These are phyloP conservation scores for Sebastes fasciatus DNA, from an alignment of 2,113 vertebrate genomes.

Conservation along the genomic window DNA sequence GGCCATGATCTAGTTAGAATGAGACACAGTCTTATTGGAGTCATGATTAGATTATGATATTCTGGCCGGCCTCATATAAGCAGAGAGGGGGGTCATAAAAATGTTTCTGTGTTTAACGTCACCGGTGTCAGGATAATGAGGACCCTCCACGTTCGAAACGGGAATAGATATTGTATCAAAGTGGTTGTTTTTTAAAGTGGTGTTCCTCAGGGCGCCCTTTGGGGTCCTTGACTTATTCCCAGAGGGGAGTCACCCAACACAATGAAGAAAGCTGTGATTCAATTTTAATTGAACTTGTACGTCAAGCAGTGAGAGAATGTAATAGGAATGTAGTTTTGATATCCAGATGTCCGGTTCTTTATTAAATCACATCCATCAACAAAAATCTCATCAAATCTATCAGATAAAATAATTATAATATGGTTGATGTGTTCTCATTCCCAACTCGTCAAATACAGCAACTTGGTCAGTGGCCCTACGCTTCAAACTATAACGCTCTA, in stretches of 20 bases:
- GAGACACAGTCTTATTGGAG: constrained; percentile 54
- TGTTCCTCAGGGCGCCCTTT: constrained; percentile 9
- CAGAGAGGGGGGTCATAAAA: constrained; percentile 36
- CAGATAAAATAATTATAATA: background rate
- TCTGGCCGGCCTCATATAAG: constrained; percentile 54
- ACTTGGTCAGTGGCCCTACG: background rate
- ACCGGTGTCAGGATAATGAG: constrained; percentile 33
- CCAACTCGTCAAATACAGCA: background rate
- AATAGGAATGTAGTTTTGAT: background rate
- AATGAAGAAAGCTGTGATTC: constrained; percentile 11
- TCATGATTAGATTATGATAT: constrained; percentile 61
- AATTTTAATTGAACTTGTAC: constrained; percentile 25
- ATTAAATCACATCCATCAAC: constrained; percentile 28
- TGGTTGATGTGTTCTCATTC: background rate
- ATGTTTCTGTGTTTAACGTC: constrained; percentile 42
- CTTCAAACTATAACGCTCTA: background rate
- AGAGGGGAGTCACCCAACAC: background rate
- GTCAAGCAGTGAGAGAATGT: background rate
- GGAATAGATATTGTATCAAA: background rate
- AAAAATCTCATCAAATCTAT: constrained; percentile 14
- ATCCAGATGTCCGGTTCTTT: constrained; percentile 10
- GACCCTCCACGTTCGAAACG: background rate
- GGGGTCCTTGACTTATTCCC: constrained; percentile 2
- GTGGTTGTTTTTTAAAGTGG: constrained; percentile 9
- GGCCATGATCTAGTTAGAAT: constrained; percentile 60